These are phyloP conservation scores for Indicator indicator DNA, from an alignment of 2,113 vertebrate genomes.

Conservation along the genomic window DNA sequence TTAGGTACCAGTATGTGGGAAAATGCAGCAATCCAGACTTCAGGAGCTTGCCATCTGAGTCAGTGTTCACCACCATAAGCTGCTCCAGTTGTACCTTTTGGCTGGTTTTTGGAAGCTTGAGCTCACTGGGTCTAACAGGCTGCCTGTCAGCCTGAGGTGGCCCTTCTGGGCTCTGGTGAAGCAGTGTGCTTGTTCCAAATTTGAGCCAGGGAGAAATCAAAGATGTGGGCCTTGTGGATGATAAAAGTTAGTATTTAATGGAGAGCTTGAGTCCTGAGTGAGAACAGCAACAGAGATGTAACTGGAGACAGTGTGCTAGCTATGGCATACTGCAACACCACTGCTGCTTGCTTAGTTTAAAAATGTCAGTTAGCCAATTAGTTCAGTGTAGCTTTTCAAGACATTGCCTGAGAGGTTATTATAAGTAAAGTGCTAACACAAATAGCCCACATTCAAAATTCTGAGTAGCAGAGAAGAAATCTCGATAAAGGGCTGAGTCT, in stretches of 20 bases:
- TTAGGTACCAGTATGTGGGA: not conserved
- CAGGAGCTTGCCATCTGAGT: not conserved
- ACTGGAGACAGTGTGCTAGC: not conserved
- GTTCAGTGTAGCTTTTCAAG: constrained; percentile 12
- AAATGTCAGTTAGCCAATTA: constrained; percentile 11
- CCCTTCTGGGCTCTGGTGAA: not conserved
- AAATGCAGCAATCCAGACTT: not conserved
- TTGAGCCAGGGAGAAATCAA: not conserved
- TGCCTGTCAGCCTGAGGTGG: not conserved
- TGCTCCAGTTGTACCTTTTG: rapidly evolving
- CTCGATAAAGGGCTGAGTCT: not conserved
- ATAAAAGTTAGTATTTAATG: not conserved
- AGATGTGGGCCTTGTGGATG: not conserved
- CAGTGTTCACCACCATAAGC: not conserved
- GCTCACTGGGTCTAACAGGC: not conserved
- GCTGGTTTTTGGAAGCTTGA: not conserved
- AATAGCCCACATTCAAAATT: not conserved
- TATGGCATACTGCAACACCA: not conserved
- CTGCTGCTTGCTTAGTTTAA: not conserved
- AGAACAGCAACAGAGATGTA: not conserved
- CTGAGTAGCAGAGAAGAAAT: not conserved
- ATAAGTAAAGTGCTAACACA: not conserved
- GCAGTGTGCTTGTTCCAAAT: not conserved
- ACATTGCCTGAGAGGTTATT: not conserved
- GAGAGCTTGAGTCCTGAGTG: not conserved